Evolutionary conservation across 1,140 invertebrate genomes (phyloP), one percentile per base, ranked within the genome.

Genomic region (Orius insidiosus): DNA sequence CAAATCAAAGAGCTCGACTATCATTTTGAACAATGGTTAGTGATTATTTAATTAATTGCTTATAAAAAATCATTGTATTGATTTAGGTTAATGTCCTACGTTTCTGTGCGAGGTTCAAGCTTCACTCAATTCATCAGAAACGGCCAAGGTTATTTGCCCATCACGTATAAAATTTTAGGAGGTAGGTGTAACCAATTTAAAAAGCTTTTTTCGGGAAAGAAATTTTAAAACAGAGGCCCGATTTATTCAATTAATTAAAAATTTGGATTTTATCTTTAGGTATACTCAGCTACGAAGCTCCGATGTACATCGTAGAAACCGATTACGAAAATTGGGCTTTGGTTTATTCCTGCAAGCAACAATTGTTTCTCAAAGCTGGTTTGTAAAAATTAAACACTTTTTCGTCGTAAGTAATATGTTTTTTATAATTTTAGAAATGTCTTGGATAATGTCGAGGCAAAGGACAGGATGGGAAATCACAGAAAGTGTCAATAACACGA

Each of bases 321-420:
- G 38, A 40, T 18, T 40, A 40, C 38, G 38, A 40, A 10, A 40
- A 40, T 18, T 40, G 38, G 38, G 38, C 38, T 18, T 13, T 40
- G 10, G 11, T 40, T 5, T 40, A 14, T 18, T 40, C 38, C 16
- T 40, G 38, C 15, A 13, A 18, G 4, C 38, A 40, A 40, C 38
- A 40, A 40, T 18, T 40, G 9, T 40, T 40, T 40, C 15, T 40
- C 2, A 40, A 40, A 18, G 13, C 18, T 5, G 38, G 38, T 40
- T 4, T 6, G 16, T 40, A 4, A 36, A 36, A 5, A 15, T 36
- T 3, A 36, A 36, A 36, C 5, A 5, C n/a, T 36, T 13, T 15
- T 36, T 13, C 9, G n/a, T n/a, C n/a, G n/a, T n/a, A n/a, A n/a
- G n/a, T 36, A 13, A 11, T 4, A 4, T 36, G 9, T 15, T 36